Base-by-base conservation (phyloP, 2,113 vertebrate genomes). In the Otis tarda region DNA sequence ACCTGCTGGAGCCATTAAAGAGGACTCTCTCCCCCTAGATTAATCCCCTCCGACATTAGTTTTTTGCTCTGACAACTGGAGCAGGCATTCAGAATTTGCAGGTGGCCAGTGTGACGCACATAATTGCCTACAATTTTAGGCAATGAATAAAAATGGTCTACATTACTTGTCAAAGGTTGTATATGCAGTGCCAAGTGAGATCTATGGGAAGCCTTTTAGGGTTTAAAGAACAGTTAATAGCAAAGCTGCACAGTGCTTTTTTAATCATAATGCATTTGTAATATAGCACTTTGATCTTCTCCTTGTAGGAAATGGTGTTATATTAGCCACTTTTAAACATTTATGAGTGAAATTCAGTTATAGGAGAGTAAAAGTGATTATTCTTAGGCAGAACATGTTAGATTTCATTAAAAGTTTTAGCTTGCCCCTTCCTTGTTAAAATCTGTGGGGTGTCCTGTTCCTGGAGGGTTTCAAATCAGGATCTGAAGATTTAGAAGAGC, bases 71-170 rank as follows among this genome's bases (percentile, higher is more conserved):
- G 98, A 98, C 98, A 98, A 99, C 99, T 98, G 98, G 98, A 98
- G 98, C 98, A 99, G 98, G 99, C 99, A 99, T 99, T 99, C 99
- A 99, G 99, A 98, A 99, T 98, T 99, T 99, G 99, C 99, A 99
- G 99, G 99, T 99, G 99, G 99, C 99, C 99, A 99, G 98, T 98
- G 98, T 99, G 99, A 99, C 98, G 98, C 98, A 99, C 98, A 99
- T 99, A 99, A 99, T 99, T 99, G 99, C 99, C 98, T 99, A 99
- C 99, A 99, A 99, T 99, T 99, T 99, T 99, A 99, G 99, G 99
- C 99, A 99, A 99, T 99, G 99, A 99, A 99, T 99, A 99, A 99
- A 99, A 99, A 99, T 99, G 99, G 99, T 99, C 99, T 99, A 99
- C 99, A 99, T 99, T 99, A 99, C 99, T 99, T 99, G 99, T 99